phyloP scores from a whole-genome alignment of 2,888 invertebrate species.

The Anthophora plumipes region DNA sequence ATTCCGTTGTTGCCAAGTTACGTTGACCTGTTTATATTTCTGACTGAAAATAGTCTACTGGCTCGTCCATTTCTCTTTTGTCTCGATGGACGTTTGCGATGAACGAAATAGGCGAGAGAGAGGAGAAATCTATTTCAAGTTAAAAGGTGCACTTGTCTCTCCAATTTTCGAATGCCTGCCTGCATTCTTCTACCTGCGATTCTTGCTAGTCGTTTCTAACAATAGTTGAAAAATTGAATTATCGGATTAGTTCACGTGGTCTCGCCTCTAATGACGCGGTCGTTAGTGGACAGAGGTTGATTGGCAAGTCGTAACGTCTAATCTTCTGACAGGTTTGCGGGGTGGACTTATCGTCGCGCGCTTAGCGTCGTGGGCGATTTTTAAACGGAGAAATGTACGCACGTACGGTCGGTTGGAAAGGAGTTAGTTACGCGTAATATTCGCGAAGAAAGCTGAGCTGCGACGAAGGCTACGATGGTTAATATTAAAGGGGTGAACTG shows the following conservation, averaged over 20 bases:
- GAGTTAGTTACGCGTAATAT: too few relatives aligned
- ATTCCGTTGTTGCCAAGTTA: conserved; percentile 1
- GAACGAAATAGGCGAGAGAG: too few relatives aligned
- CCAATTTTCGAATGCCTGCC: too few relatives aligned
- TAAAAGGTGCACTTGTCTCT: neutral
- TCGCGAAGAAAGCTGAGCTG: conserved; percentile 17
- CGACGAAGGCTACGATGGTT: conserved; percentile 14
- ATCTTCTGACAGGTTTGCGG: conserved; percentile 15
- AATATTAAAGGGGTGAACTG: conserved; percentile 15
- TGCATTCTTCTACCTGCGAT: too few relatives aligned
- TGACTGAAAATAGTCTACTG: neutral
- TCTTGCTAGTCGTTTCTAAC: conserved; percentile 3
- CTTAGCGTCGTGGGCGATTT: too few relatives aligned
- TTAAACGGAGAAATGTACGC: too few relatives aligned
- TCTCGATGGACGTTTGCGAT: neutral
- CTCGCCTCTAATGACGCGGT: conserved; percentile 31
- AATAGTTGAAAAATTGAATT: conserved; percentile 30
- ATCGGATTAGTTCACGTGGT: conserved; percentile 39
- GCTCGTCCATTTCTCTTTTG: neutral
- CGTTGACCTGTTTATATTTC: conserved; percentile 34
- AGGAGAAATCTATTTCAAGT: neutral
- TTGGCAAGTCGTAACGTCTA: conserved; percentile 40
- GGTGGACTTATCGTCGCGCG: conserved; percentile 24
- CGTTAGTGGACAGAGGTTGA: conserved; percentile 48
- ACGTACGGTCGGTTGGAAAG: conserved; percentile 8